phyloP scores from a whole-genome alignment of 2,888 invertebrate genomes.

The Rutpela maculata region DNA sequence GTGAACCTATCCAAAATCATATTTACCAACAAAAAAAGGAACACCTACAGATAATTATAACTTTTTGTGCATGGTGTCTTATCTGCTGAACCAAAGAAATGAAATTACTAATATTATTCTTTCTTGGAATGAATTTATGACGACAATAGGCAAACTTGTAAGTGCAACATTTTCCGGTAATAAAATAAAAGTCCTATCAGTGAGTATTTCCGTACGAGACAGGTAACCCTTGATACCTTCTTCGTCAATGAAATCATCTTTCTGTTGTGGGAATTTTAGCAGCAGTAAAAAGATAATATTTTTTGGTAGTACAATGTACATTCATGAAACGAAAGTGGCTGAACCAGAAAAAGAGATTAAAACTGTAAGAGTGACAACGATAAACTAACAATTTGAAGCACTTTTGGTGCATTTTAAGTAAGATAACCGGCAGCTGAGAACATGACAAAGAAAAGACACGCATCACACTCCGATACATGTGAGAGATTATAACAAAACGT shows the following conservation, averaged over 20 bases:
- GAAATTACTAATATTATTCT: neutral
- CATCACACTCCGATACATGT: conserved; percentile 59
- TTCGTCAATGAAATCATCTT: conserved; percentile 15
- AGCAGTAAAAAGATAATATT: conserved; percentile 17
- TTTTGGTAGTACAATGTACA: neutral
- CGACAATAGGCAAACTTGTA: conserved; percentile 23
- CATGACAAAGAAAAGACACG: conserved; percentile 59
- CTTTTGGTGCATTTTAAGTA: conserved; percentile 57
- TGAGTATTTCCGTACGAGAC: conserved; percentile 2
- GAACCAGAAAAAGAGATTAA: conserved; percentile 36
- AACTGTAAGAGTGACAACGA: conserved; percentile 49
- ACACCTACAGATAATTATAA: conserved; percentile 22
- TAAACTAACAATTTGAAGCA: conserved; percentile 51
- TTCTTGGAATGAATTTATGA: conserved; percentile 23
- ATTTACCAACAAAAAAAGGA: conserved; percentile 9
- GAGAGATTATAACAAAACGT: conserved; percentile 61
- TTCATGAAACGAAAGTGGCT: conserved; percentile 24
- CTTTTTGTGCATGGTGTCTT: neutral
- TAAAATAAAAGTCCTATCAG: conserved; percentile 25
- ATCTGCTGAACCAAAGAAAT: conserved; percentile 12
- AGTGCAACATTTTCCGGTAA: conserved; percentile 32
- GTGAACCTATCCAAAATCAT: neutral
- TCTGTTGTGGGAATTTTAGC: conserved; percentile 27
- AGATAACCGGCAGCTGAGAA: conserved; percentile 58
- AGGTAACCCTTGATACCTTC: conserved; percentile 7